Evolutionary conservation across 2,888 invertebrate species (phyloP), one percentile per base, ranked within the genome.

Genomic region (Epinotia ramella): DNA sequence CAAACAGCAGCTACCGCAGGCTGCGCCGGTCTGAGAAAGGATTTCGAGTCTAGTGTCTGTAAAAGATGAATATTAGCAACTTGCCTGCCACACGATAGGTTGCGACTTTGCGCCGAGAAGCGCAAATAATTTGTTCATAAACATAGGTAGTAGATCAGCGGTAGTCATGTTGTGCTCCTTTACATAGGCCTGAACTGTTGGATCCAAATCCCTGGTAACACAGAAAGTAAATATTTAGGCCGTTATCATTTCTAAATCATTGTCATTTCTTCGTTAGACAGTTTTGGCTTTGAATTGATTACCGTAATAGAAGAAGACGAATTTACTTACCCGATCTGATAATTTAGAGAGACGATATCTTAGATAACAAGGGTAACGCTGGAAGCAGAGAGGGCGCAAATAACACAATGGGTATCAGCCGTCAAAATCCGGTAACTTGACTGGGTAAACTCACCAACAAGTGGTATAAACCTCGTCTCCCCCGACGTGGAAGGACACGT

Each of bases 391-490:
- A 33, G 33, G 33, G 33, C 33, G 33, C 7, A 33, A 40, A 40
- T 40, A 40, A 40, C 40, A 33, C 33, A 33, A 33, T 33, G 33
- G 7, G 33, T 33, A 33, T 33, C 40, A 9, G 7, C 40, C 40
- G 40, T 40, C 40, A 9, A 7, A 40, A 40, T 2, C 40, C 40
- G 9, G 1, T 40, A 40, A 40, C 40, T 40, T 40, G 40, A 9
- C 9, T 40, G 40, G 9, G 40, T 40, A 49, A 49, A 56, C 93
- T 91, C 86, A 97, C 98, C 98, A 98, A 86, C 98, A 98, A 70
- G 94, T 92, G 84, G 97, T 96, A 40, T 95, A 95, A 0, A 99
- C 98, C 93, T 99, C 99, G 88, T 99, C 99, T 0, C 98, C 99
- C 6, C 99, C 99, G 1, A 99, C 89, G 89, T 99, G 99, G 18